These are phyloP conservation scores for Ophion ventricosus DNA, from an alignment of 2,888 invertebrate species.

Conservation along the genomic window DNA sequence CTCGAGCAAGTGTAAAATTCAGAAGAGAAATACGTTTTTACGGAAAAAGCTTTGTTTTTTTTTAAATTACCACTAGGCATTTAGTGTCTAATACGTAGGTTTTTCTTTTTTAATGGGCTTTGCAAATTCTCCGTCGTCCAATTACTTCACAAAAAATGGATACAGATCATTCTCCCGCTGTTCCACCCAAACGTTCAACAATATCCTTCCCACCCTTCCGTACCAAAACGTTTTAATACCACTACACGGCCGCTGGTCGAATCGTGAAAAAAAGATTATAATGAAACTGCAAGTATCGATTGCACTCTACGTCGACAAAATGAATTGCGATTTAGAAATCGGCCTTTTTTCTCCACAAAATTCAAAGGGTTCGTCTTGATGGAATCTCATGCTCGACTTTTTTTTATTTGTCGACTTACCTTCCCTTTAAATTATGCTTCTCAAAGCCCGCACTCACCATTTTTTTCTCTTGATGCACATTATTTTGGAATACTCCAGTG, in stretches of 20 bases:
- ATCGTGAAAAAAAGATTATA: no score
- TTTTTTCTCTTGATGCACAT: not conserved
- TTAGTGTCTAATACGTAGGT: slow-evolving; percentile 45
- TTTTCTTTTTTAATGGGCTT: slow-evolving; percentile 53
- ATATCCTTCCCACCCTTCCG: not conserved
- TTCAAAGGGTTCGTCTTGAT: not conserved
- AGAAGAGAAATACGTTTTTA: not conserved
- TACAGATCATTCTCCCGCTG: not conserved
- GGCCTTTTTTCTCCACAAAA: not conserved
- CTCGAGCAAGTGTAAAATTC: slow-evolving; percentile 11
- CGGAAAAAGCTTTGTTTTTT: slow-evolving; percentile 22
- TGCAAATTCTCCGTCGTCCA: slow-evolving; percentile 46
- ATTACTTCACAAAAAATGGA: not conserved
- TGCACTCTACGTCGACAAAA: no score
- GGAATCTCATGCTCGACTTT: not conserved
- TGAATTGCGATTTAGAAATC: no score
- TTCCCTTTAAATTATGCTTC: no score
- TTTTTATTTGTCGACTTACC: no score
- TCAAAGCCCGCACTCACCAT: no score
- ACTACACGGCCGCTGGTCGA: no score
- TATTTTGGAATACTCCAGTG: no score
- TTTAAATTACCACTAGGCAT: slow-evolving; percentile 38
- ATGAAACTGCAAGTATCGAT: no score
- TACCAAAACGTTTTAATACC: not conserved
- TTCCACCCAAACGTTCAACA: not conserved